A percentile compares a stretch with the other conserved stretches of the same genome.
Conservation (phyloP, 2,113 vertebrate species). For the Dinomys branickii region DNA sequence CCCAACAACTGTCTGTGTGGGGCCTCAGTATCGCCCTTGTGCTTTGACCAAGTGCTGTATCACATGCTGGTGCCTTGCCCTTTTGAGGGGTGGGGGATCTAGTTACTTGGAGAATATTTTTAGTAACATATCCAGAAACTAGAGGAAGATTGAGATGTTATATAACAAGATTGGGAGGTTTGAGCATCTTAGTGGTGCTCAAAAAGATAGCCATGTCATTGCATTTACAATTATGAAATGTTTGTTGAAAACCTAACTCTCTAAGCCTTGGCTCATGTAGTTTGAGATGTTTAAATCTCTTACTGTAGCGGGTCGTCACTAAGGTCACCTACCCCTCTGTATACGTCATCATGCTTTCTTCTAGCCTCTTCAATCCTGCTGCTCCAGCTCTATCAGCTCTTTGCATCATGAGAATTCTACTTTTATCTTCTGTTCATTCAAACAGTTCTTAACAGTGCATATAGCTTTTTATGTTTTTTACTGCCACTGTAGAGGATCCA, state of each 20-base stretch:
- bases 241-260: neutral
- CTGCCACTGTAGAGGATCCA: neutral
- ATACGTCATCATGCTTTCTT: neutral
- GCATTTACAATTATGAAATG: neutral
- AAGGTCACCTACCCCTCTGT: neutral
- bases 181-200: neutral
- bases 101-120: conserved; percentile 33
- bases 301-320: neutral
- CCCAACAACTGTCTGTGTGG: neutral
- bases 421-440: neutral
- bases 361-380: neutral
- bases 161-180: neutral
- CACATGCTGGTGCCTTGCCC: conserved; percentile 3
- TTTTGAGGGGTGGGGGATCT: neutral
- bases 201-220: neutral
- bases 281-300: neutral
- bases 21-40: neutral
- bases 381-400: neutral
- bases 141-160: neutral
- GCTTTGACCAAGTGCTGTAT: neutral
- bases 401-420: neutral
- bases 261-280: neutral
- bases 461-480: neutral
- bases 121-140: conserved; percentile 10
- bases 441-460: neutral